phyloP scores from a whole-genome alignment of 2,797 vertebrate species.

The Megalops cyprinoides region DNA sequence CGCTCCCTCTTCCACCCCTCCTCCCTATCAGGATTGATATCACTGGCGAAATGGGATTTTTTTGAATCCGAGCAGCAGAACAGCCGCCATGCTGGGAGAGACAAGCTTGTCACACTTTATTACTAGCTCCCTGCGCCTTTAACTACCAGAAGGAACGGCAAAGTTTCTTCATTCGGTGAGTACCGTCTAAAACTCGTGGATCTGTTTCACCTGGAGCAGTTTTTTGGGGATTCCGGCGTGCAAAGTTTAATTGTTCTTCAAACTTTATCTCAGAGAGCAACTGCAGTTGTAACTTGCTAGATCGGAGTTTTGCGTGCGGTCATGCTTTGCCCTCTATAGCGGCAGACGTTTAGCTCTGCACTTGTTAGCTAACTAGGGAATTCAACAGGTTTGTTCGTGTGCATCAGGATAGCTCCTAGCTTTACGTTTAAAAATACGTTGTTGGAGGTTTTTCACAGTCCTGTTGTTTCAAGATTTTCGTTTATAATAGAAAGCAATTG shows the following conservation, averaged over 20 bases:
- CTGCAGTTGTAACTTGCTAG: background rate
- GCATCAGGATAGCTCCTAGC: background rate
- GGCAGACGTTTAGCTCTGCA: conserved; percentile 26
- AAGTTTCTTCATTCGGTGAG: conserved; percentile 49
- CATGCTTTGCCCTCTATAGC: background rate
- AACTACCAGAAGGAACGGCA: conserved; percentile 38
- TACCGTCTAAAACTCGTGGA: conserved; percentile 27
- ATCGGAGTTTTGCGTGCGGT: conserved; percentile 23
- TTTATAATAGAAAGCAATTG: background rate
- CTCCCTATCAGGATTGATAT: conserved; percentile 49
- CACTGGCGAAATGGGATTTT: conserved; percentile 51
- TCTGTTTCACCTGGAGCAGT: conserved; percentile 22
- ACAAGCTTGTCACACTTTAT: conserved; percentile 68
- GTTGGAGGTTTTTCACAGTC: background rate
- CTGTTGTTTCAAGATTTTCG: background rate
- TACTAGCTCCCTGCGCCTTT: conserved; percentile 44
- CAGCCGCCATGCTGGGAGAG: conserved; percentile 78
- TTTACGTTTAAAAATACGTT: background rate
- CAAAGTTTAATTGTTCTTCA: conserved; percentile 15
- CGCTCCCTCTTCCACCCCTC: conserved; percentile 39
- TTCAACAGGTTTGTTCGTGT: conserved; percentile 17
- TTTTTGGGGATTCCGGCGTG: background rate
- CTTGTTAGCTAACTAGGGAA: conserved; percentile 31
- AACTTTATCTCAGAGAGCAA: background rate
- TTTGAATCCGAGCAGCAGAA: conserved; percentile 62